A percentile compares a stretch with the other conserved stretches of the same genome.
phyloP scores from a whole-genome alignment of 2,888 invertebrate species.

The Amorpha juglandis region DNA sequence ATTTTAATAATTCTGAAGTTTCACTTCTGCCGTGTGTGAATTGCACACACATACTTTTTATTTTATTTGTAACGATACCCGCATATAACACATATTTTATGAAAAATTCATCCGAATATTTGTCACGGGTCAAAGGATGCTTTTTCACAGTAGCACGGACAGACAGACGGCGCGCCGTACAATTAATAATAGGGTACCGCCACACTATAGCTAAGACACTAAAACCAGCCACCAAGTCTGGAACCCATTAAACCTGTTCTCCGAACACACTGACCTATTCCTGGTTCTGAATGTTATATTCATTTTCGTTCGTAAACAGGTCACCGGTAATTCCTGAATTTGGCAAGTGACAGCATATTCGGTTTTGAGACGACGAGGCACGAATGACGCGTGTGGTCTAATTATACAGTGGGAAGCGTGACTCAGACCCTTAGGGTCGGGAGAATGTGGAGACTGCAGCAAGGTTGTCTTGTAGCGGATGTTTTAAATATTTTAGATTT shows the following conservation, averaged over 20 bases:
- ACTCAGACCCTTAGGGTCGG: slow-evolving; percentile 26
- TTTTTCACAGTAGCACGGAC: too few relatives aligned
- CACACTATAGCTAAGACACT: background rate
- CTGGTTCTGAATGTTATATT: background rate
- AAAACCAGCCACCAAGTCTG: background rate
- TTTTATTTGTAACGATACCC: too few relatives aligned
- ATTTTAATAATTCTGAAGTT: too few relatives aligned
- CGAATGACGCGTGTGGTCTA: slow-evolving; percentile 22
- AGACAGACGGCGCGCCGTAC: too few relatives aligned
- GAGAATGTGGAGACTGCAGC: background rate
- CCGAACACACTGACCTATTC: slow-evolving; percentile 11
- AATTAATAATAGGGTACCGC: background rate
- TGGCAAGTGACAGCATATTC: slow-evolving; percentile 27
- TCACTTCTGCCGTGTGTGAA: too few relatives aligned
- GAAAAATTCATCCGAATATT: too few relatives aligned
- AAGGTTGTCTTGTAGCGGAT: background rate
- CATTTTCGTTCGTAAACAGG: slow-evolving; percentile 21
- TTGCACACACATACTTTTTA: too few relatives aligned
- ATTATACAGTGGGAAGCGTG: slow-evolving; percentile 23
- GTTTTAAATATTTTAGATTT: too few relatives aligned
- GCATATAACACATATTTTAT: too few relatives aligned
- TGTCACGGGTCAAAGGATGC: too few relatives aligned
- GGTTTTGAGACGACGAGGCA: slow-evolving; percentile 26
- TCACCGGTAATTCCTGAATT: slow-evolving; percentile 28
- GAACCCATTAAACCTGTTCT: background rate